Evolutionary conservation across 2,113 vertebrate genomes (phyloP).

Genomic region (Archocentrus centrarchus): DNA sequence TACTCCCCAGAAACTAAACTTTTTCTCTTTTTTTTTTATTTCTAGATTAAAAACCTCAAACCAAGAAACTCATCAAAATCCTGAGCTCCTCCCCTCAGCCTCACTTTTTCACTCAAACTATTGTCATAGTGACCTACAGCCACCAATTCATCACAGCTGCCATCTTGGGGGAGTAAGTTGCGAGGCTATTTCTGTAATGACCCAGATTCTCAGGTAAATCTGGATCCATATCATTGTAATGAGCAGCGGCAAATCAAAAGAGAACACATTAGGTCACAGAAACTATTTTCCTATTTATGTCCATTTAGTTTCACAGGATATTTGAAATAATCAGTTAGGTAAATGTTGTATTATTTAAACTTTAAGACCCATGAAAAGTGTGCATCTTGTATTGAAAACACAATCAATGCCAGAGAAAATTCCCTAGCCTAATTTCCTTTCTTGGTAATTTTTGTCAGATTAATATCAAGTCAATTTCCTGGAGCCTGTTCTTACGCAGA

Average conservation of each 20-base stretch:
- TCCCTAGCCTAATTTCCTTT: slow-evolving; percentile 67
- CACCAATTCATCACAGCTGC: slow-evolving; percentile 74
- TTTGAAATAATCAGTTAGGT: slow-evolving; percentile 18
- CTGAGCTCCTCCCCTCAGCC: slow-evolving; percentile 19
- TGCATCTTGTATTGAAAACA: slow-evolving; percentile 35
- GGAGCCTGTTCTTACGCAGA: slow-evolving; percentile 67
- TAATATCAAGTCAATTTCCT: slow-evolving; percentile 78
- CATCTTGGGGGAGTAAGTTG: slow-evolving; percentile 67
- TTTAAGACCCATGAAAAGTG: neutral
- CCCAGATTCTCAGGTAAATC: slow-evolving; percentile 78
- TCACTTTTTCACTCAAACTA: slow-evolving; percentile 44
- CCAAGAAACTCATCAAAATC: slow-evolving; percentile 27
- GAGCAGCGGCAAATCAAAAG: slow-evolving; percentile 49
- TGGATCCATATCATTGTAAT: slow-evolving; percentile 64
- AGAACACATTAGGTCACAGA: slow-evolving; percentile 46
- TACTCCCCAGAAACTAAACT: slow-evolving; percentile 47
- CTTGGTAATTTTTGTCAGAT: slow-evolving; percentile 70
- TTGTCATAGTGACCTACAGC: slow-evolving; percentile 78
- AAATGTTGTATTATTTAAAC: slow-evolving; percentile 1
- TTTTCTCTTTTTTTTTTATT: neutral
- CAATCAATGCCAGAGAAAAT: slow-evolving; percentile 56
- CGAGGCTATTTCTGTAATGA: slow-evolving; percentile 78
- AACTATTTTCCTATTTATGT: slow-evolving; percentile 5
- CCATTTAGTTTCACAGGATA: neutral
- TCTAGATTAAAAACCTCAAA: slow-evolving; percentile 19